Conservation (phyloP, 2,797 vertebrate species). For the Percopsis omiscomaycus region DNA sequence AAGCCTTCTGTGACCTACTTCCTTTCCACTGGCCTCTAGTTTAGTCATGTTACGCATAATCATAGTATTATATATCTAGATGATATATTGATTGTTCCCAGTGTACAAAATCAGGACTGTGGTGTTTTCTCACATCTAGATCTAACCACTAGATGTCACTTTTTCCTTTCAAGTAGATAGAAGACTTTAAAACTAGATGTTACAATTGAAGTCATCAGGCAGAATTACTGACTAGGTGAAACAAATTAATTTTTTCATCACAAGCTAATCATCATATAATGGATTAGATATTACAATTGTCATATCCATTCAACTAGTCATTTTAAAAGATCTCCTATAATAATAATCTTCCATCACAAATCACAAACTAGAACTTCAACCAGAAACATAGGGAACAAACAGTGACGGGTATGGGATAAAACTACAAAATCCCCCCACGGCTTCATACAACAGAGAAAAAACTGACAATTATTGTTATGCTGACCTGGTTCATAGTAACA, state of each 20-base stretch:
- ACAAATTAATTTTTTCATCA: too few relatives aligned
- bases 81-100: background rate
- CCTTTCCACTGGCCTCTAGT: background rate
- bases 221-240: too few relatives aligned
- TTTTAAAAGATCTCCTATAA: too few relatives aligned
- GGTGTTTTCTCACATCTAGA: conserved; percentile 15
- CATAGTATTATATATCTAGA: background rate
- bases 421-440: too few relatives aligned
- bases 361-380: too few relatives aligned
- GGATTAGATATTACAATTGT: too few relatives aligned
- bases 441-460: too few relatives aligned
- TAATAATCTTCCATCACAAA: too few relatives aligned
- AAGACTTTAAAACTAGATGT: background rate
- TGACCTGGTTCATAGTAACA: conserved; percentile 85
- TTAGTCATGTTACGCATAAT: background rate
- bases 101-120: background rate
- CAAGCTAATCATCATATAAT: too few relatives aligned
- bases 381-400: too few relatives aligned
- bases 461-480: background rate
- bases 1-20: background rate
- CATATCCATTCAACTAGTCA: too few relatives aligned
- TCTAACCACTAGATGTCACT: conserved; percentile 67
- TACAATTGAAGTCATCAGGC: background rate
- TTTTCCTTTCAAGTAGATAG: conserved; percentile 31
- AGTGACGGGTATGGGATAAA: too few relatives aligned